These are phyloP conservation scores for Cassiopea andromeda DNA, from an alignment of 30 jellyfish, hydroid and myxozoan genomes.

Conservation along the genomic window DNA sequence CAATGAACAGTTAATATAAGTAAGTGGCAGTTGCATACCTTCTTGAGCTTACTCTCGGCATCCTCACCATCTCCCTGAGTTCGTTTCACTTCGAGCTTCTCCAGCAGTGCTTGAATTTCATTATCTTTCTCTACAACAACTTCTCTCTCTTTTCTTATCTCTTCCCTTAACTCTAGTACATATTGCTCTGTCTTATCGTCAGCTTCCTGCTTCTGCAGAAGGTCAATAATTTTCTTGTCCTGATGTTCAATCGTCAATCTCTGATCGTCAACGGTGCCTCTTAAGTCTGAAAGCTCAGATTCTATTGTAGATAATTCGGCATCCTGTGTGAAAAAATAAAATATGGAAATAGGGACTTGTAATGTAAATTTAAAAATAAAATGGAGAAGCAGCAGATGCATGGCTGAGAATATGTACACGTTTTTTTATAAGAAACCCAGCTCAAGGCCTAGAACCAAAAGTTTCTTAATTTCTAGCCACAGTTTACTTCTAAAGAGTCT, in stretches of 20 bases:
- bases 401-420: too few relatives aligned
- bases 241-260: slow-evolving; percentile 53
- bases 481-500: too few relatives aligned
- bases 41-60: slow-evolving; percentile 16
- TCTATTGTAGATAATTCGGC: slow-evolving; percentile 32
- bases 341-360: not conserved
- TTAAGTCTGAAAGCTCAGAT: slow-evolving; percentile 52
- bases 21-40: not conserved
- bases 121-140: slow-evolving; percentile 53
- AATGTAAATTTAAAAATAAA: too few relatives aligned
- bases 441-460: too few relatives aligned
- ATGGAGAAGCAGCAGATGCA: too few relatives aligned
- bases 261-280: slow-evolving; percentile 54
- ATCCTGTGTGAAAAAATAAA: slow-evolving; percentile 13
- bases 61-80: slow-evolving; percentile 53
- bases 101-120: slow-evolving; percentile 53
- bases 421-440: too few relatives aligned
- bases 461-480: too few relatives aligned
- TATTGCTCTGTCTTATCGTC: slow-evolving; percentile 35
- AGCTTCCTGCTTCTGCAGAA: slow-evolving; percentile 49
- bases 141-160: slow-evolving; percentile 29
- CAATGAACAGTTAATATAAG: not conserved
- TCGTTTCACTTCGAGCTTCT: slow-evolving; percentile 10
- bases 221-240: slow-evolving; percentile 37
- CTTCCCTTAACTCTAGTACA: slow-evolving; percentile 26